phyloP scores from a whole-genome alignment of 1,140 invertebrate genomes.

The Drosophila hydei region DNA sequence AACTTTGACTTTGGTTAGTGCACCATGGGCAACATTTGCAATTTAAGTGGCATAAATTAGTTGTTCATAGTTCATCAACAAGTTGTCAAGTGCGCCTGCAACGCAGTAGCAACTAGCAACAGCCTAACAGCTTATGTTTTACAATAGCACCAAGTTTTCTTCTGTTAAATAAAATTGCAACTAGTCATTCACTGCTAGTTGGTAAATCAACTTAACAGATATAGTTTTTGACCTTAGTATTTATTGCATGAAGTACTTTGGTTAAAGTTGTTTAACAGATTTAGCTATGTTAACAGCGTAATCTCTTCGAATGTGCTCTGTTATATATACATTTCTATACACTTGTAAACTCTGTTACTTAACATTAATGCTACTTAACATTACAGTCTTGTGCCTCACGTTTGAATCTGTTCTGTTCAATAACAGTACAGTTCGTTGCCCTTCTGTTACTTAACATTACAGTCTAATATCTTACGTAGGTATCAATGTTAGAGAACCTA shows the following conservation, averaged over 20 bases:
- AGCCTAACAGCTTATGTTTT: constrained; percentile 1
- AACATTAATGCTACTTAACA: background rate
- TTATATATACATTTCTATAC: background rate
- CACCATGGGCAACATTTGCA: constrained; percentile 14
- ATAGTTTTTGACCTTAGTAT: too few relatives aligned
- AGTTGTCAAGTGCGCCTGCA: background rate
- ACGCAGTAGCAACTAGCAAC: background rate
- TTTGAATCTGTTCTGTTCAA: background rate
- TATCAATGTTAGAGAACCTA: too few relatives aligned
- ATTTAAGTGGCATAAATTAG: background rate
- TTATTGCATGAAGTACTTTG: too few relatives aligned
- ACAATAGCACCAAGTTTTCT: background rate
- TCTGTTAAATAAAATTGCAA: background rate
- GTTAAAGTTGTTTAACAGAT: background rate
- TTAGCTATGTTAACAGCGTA: background rate
- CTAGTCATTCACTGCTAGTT: too few relatives aligned
- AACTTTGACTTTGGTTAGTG: constrained; percentile 18
- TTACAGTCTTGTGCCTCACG: background rate
- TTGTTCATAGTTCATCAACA: background rate
- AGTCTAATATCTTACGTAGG: too few relatives aligned
- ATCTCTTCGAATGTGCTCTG: background rate
- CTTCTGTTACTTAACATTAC: background rate
- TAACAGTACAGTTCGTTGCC: background rate
- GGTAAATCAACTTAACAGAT: too few relatives aligned
- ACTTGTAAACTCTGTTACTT: too few relatives aligned